Evolutionary conservation across 2,888 invertebrate species (phyloP).

Genomic region (Sericinus montela): DNA sequence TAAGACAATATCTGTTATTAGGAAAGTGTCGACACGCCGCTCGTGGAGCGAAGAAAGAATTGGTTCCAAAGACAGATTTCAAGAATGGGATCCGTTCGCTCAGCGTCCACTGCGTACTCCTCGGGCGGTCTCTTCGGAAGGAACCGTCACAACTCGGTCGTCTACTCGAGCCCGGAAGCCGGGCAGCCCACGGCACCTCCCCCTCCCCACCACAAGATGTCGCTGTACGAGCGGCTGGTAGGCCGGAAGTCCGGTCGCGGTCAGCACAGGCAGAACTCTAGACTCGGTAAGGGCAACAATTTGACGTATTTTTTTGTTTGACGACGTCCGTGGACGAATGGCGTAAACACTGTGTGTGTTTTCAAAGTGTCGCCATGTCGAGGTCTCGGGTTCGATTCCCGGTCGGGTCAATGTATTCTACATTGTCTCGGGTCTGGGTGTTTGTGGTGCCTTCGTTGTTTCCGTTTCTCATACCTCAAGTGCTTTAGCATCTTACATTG

Average conservation of each 20-base stretch:
- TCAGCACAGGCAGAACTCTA: slow-evolving; percentile 79
- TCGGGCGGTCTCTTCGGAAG: slow-evolving; percentile 86
- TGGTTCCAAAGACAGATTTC: slow-evolving; percentile 93
- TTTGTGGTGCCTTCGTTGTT: too few relatives aligned
- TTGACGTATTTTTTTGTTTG: too few relatives aligned
- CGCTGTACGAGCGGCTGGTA: slow-evolving; percentile 90
- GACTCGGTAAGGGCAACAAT: slow-evolving; percentile 78
- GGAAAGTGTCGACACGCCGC: slow-evolving; percentile 94
- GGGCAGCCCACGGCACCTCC: slow-evolving; percentile 60
- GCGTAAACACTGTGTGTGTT: too few relatives aligned
- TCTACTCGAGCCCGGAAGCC: slow-evolving; percentile 82
- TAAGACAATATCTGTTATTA: slow-evolving; percentile 46
- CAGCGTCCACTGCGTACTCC: slow-evolving; percentile 91
- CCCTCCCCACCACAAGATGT: slow-evolving; percentile 83
- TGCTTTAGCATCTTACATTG: too few relatives aligned
- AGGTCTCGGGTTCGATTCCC: too few relatives aligned
- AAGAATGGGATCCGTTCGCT: slow-evolving; percentile 90
- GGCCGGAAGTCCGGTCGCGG: slow-evolving; percentile 88
- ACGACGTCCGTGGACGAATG: too few relatives aligned
- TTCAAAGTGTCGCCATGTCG: too few relatives aligned
- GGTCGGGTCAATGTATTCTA: too few relatives aligned
- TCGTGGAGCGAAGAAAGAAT: slow-evolving; percentile 91
- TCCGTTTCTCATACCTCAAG: too few relatives aligned
- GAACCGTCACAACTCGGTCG: slow-evolving; percentile 88
- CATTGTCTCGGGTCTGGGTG: too few relatives aligned